Base-by-base conservation (phyloP, 2,113 vertebrate species). In the Hydropotes inermis region DNA sequence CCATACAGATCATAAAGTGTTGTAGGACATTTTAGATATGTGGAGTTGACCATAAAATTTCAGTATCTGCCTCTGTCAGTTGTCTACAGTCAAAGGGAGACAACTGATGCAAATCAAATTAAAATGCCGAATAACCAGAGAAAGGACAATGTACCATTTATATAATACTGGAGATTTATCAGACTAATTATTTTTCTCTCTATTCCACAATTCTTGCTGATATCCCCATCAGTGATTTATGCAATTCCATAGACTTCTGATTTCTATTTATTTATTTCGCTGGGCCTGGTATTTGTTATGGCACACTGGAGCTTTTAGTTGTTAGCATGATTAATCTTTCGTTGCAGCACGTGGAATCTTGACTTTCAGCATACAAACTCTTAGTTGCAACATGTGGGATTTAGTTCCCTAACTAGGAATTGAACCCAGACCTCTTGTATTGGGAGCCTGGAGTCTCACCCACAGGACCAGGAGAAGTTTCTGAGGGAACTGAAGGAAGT, bases 1-100 rank as follows among this genome's bases (percentile, higher is more conserved):
- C 54, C 61, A 89, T 78, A 91, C 91, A 96, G 90, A 90, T 12
- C 82, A 87, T 78, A 94, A 95, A 97, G 17, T 92, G 45, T 64
- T 84, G 6, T 50, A 43, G 45, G 39, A 91, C 36, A 90, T 85
- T 94, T 92, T 81, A n/a, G 27, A 57, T 90, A 74, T 76, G 57
- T 92, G 28, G 12, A 74, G 25, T 50, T 86, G 64, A 91, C 45
- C n/a, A 91, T 88, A 96, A 98, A 93, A 88, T 76, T 92, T 92
- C 74, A 97, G 27, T 79, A 89, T 84, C 10, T 87, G 12, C 43
- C 45, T 60, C 61, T 95, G 84, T 91, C 54, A 81, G 17, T 87
- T 94, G 74, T 19, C 61, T 96, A 58, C 6, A 95, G 33, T 85
- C 58, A 47, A 61, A 57, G n/a, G 91, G 61, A 33, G 12, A 86